Evolutionary conservation across 2,797 vertebrate genomes (phyloP), one percentile per base, ranked within the genome.

Genomic region (Sarcophilus harrisii): DNA sequence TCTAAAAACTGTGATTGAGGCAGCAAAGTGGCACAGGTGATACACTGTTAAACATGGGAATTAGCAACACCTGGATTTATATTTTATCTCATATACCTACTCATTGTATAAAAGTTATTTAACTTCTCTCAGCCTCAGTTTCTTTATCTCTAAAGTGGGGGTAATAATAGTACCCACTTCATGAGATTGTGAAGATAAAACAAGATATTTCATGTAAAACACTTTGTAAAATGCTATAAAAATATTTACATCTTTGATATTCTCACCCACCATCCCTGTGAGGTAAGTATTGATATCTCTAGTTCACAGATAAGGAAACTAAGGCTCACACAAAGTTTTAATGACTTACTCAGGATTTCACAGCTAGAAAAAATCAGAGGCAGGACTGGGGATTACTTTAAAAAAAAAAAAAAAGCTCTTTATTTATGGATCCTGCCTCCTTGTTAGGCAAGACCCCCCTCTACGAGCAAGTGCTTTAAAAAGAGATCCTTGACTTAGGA

Each of bases 401-500:
- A 49, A 49, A 49, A 49, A 49, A 49, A 49, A 73, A 73, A 29
- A 6, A 38, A 38, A 73, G n/a, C 66, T 81, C 8, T 24, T 81
- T 10, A 73, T 73, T 29, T 27, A 45, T 2, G 0, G 8, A 45
- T 38, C 45, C n/a, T 45, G 73, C 38, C 38, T 81, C 38, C 38
- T 81, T 81, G 8, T n/a, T 73, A 92, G 87, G 45, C 30, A 92
- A 32, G 81, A 66, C 30, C 32, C 30, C 52, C 0, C 1, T 93
- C n/a, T 52, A 90, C 93, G 8, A 55, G 90, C 52, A 14, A n/a
- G 57, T 66, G 92, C 54, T 92, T 81, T 81, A 45, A 90, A 97
- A 96, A 93, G 66, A 96, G 90, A n/a, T 60, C 13, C 58, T 96
- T 90, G 92, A 32, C n/a, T 94, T 52, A 55, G 30, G 38, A 27